Base-by-base conservation (phyloP, 1,140 invertebrate genomes). In the Bursaphelenchus mucronatus region DNA sequence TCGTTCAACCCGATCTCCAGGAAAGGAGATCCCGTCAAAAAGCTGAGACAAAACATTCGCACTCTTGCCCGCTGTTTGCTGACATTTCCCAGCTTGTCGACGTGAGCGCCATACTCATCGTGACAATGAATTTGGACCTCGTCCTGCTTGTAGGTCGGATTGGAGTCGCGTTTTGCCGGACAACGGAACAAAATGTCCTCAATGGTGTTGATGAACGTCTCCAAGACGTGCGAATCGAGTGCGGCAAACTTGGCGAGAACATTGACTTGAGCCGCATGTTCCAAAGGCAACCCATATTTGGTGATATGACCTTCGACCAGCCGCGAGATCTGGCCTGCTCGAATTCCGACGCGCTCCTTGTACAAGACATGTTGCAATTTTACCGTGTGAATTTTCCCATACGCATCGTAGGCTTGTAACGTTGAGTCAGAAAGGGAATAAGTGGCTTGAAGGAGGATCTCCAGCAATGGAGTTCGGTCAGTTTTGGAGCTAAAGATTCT, bases 331-430 rank as follows among this genome's bases (percentile, higher is more conserved):
- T 81, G 81, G 15, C 80, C 95, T 0, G 94, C 90, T 74, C 94
- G 85, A 11, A 99, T 91, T 4, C 95, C 95, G 0, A 96, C 92
- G 39, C 93, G 85, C 82, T 98, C 95, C 82, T 96, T 96, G 83
- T 98, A 99, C 82, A 96, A 94, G 41, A 97, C 90, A 79, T 97
- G 97, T 80, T 97, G 94, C 49, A 98, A 84, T 83, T 99, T 99
- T 13, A 97, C 87, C 0, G 95, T 98, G 83, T 98, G 97, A 73
- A 98, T 97, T 84, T 98, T 99, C 5, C 94, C 94, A 82, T 90
- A 99, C 78, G 94, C 90, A 84, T 99, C 95, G 82, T 82, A 80
- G 7, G 77, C 72, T 45, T 80, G 78, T 9, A 80, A 61, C 9
- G 68, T 74, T 10, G 67, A 63, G 66, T 81, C 80, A 9, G 70